These are phyloP conservation scores for Pollenia griseotomentosa DNA, from an alignment of 2,888 invertebrate genomes.

Conservation along the genomic window DNA sequence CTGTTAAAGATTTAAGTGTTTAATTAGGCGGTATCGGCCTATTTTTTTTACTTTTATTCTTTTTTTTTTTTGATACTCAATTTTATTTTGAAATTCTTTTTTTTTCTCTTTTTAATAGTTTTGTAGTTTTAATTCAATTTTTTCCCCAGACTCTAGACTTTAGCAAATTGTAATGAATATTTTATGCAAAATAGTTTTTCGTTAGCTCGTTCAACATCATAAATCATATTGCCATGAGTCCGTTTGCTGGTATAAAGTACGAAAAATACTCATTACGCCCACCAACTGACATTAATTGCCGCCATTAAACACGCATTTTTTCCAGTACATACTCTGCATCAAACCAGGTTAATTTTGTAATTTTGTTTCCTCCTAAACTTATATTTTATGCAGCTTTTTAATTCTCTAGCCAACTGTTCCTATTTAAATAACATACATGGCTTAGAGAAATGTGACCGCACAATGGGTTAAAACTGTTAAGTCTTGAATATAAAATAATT, in stretches of 20 bases:
- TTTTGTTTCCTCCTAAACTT: slow-evolving; percentile 21
- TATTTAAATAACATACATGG: slow-evolving; percentile 44
- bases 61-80: not conserved
- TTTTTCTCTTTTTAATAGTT: slow-evolving; percentile 21
- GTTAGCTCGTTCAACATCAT: slow-evolving; percentile 61
- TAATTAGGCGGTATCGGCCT: slow-evolving; percentile 2
- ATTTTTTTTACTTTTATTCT: not conserved
- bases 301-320: slow-evolving; percentile 69
- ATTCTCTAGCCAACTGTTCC: slow-evolving; percentile 65
- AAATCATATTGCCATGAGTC: slow-evolving; percentile 70
- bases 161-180: slow-evolving; percentile 61
- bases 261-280: slow-evolving; percentile 72
- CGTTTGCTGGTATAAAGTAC: not conserved
- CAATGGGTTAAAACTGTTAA: not conserved
- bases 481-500: too few species aligned
- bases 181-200: slow-evolving; percentile 68
- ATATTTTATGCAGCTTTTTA: slow-evolving; percentile 52
- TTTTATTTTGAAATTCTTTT: slow-evolving; percentile 12
- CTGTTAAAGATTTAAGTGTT: slow-evolving; percentile 33
- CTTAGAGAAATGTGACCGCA: slow-evolving; percentile 39
- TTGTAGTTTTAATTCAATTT: slow-evolving; percentile 17
- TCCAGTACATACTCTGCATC: slow-evolving; percentile 33
- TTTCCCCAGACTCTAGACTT: slow-evolving; percentile 41
- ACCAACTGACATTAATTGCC: slow-evolving; percentile 73
- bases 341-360: slow-evolving; percentile 54